Evolutionary conservation across 2,888 invertebrate genomes (phyloP).

Genomic region (Morpho helenor): DNA sequence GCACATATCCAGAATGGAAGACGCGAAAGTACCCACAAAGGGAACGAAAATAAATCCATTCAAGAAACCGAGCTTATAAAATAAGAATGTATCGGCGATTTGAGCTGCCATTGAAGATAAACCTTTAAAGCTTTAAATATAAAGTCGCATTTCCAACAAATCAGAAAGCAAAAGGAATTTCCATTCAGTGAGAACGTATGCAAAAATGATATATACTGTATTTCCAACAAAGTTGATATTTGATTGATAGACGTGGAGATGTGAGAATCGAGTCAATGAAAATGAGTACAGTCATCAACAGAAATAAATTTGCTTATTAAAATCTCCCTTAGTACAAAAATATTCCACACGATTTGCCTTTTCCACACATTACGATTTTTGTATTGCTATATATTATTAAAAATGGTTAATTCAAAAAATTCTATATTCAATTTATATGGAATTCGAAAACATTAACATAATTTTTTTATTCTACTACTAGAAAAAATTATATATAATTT

Average conservation of each 20-base stretch:
- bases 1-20: conserved; percentile 53
- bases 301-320: neutral
- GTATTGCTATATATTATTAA: too few species aligned
- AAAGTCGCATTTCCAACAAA: conserved; percentile 9
- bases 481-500: too few species aligned
- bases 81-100: conserved; percentile 50
- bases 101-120: conserved; percentile 7
- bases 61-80: conserved; percentile 53
- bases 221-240: conserved; percentile 20
- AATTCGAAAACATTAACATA: too few species aligned
- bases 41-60: conserved; percentile 71
- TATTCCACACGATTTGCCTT: too few species aligned
- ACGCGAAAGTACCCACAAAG: conserved; percentile 60
- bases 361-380: too few species aligned
- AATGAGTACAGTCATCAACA: conserved; percentile 10
- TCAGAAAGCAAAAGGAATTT: conserved; percentile 13
- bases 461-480: too few species aligned
- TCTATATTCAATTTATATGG: too few species aligned
- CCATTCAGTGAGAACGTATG: conserved; percentile 16
- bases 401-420: too few species aligned
- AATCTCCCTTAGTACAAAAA: too few species aligned
- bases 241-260: conserved; percentile 6
- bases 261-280: conserved; percentile 19
- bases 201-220: conserved; percentile 14
- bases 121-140: conserved; percentile 3